phyloP scores from a whole-genome alignment of 2,113 vertebrate species.

The Vimba vimba region DNA sequence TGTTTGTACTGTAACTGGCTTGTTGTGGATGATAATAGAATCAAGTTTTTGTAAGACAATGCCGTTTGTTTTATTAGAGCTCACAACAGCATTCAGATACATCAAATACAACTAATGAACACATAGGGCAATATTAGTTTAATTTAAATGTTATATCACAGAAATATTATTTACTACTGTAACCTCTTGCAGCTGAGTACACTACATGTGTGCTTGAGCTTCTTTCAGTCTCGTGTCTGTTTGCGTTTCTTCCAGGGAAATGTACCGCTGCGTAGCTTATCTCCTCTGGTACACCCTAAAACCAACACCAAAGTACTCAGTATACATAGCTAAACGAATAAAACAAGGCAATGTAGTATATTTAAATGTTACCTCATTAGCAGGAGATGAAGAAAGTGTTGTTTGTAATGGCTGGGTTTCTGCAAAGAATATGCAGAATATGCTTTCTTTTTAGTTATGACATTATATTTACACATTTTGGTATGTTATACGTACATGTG shows the following conservation, averaged over 20 bases:
- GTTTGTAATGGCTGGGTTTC: not conserved
- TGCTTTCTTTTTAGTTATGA: not conserved
- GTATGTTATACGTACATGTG: not conserved
- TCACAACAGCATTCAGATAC: not conserved
- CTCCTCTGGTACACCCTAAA: not conserved
- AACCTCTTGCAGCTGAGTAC: slow-evolving; percentile 23
- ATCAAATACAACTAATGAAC: not conserved
- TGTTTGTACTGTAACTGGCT: not conserved
- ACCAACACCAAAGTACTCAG: not conserved
- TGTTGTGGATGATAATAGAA: not conserved
- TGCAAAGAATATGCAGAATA: not conserved
- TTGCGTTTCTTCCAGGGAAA: slow-evolving; percentile 17
- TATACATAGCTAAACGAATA: no score
- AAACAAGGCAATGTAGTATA: not conserved
- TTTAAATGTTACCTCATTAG: not conserved
- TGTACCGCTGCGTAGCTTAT: slow-evolving; percentile 15
- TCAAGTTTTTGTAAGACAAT: not conserved
- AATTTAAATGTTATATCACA: not conserved
- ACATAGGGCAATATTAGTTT: not conserved
- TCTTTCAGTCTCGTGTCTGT: slow-evolving; percentile 11
- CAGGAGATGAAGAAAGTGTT: not conserved
- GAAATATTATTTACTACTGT: not conserved
- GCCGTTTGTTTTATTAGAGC: not conserved
- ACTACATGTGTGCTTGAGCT: not conserved
- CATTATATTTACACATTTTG: not conserved